A percentile compares a stretch with the other conserved stretches of the same genome.
phyloP scores from a whole-genome alignment of 2,888 invertebrate genomes.

The Epinotia nisella region DNA sequence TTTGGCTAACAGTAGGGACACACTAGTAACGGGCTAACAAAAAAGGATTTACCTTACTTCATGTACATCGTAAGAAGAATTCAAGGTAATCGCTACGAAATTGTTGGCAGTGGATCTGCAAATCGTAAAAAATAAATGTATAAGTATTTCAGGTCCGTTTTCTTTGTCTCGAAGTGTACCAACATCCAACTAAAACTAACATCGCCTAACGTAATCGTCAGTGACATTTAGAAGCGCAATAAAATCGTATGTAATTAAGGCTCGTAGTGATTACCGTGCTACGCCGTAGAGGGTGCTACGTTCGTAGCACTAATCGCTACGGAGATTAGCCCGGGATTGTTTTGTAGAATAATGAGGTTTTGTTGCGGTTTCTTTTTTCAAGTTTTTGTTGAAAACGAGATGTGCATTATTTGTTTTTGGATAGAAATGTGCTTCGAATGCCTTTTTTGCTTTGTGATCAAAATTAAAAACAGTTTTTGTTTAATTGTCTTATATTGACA shows the following conservation, averaged over 20 bases:
- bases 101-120: too few species aligned
- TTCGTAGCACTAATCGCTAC: constrained; percentile 70
- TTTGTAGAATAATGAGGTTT: constrained; percentile 46
- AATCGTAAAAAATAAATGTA: not conserved
- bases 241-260: constrained; percentile 49
- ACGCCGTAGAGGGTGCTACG: constrained; percentile 53
- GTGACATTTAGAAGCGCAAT: constrained; percentile 50
- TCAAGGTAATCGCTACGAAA: too few species aligned
- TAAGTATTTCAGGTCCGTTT: not conserved
- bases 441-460: too few species aligned
- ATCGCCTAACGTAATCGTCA: constrained; percentile 43
- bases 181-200: constrained; percentile 37
- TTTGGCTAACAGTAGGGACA: too few species aligned
- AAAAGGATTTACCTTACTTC: too few species aligned
- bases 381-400: not conserved
- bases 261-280: constrained; percentile 52
- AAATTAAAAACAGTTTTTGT: too few species aligned
- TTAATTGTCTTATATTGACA: too few species aligned
- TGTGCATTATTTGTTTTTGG: not conserved
- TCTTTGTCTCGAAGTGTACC: constrained; percentile 10
- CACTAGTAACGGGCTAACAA: too few species aligned
- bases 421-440: not conserved
- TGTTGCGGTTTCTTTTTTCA: constrained; percentile 19
- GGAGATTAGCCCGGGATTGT: constrained; percentile 67
- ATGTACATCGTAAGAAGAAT: too few species aligned